These are phyloP conservation scores for Luehdorfia chinensis DNA, from an alignment of 1,140 invertebrate genomes.

Conservation along the genomic window DNA sequence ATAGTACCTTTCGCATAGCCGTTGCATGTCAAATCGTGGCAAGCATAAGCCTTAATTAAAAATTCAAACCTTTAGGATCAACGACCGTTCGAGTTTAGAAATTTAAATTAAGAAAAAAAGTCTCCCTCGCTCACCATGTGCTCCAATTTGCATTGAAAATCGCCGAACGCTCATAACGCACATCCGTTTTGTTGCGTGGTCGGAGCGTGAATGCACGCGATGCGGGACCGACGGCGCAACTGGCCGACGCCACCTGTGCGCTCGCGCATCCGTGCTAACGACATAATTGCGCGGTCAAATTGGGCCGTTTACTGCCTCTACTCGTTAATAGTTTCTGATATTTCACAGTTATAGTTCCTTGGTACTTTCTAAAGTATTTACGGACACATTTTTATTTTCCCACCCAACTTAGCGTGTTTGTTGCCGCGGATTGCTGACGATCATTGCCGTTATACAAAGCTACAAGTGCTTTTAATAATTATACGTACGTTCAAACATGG, in stretches of 20 bases:
- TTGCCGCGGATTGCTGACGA: no score
- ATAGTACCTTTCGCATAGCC: no score
- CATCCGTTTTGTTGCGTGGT: conserved; percentile 32
- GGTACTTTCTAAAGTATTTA: no score
- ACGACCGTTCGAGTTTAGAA: background rate
- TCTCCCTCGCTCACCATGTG: conserved; percentile 7
- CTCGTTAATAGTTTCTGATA: background rate
- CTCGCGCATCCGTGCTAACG: conserved; percentile 8
- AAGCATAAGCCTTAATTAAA: no score
- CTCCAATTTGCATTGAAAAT: conserved; percentile 10
- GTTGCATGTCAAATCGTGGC: no score
- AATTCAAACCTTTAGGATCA: conserved; percentile 2
- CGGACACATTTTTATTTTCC: no score
- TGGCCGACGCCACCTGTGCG: conserved; percentile 21
- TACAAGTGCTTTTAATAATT: no score
- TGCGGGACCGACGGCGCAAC: background rate
- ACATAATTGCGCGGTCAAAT: conserved; percentile 13
- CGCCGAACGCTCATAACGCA: conserved; percentile 22
- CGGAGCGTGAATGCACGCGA: conserved; percentile 19
- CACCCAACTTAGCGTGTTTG: no score
- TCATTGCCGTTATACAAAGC: no score
- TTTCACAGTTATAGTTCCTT: no score
- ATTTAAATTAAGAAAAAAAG: background rate
- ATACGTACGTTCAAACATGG: no score
- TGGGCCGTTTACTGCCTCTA: background rate